Evolutionary conservation across 2,113 vertebrate genomes (phyloP).

Genomic region (Colossoma macropomum): DNA sequence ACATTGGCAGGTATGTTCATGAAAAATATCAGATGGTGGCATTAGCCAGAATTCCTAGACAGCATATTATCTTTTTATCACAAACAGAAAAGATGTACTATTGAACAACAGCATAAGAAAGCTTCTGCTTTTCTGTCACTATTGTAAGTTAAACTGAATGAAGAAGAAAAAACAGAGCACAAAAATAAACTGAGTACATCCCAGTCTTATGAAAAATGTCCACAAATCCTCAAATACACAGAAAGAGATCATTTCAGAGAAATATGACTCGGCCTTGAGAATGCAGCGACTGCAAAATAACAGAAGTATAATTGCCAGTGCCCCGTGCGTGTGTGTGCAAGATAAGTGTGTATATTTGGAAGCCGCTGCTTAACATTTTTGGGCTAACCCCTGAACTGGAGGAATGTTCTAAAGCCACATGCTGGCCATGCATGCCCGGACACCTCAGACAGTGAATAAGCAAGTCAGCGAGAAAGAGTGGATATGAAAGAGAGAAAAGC

Average conservation of each 20-base stretch:
- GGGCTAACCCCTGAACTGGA: conserved; percentile 55
- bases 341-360: conserved; percentile 36
- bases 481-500: conserved; percentile 17
- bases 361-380: conserved; percentile 53
- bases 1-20: too few relatives aligned
- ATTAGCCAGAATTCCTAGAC: too few relatives aligned
- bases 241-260: conserved; percentile 26
- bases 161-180: not conserved
- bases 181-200: not conserved
- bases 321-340: conserved; percentile 10
- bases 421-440: conserved; percentile 21
- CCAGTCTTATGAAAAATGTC: not conserved
- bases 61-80: not conserved
- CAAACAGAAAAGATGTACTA: not conserved
- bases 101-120: not conserved
- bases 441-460: conserved; percentile 15
- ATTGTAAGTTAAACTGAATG: not conserved
- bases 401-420: conserved; percentile 46
- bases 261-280: conserved; percentile 23
- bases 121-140: not conserved
- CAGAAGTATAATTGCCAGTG: conserved; percentile 19
- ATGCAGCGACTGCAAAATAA: conserved; percentile 36
- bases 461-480: not conserved
- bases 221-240: not conserved
- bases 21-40: too few relatives aligned